Percentiles rank a stretch among this genome's conserved stretches.
phyloP scores from a whole-genome alignment of 1,140 invertebrate genomes.

The Harpegnathos saltator region DNA sequence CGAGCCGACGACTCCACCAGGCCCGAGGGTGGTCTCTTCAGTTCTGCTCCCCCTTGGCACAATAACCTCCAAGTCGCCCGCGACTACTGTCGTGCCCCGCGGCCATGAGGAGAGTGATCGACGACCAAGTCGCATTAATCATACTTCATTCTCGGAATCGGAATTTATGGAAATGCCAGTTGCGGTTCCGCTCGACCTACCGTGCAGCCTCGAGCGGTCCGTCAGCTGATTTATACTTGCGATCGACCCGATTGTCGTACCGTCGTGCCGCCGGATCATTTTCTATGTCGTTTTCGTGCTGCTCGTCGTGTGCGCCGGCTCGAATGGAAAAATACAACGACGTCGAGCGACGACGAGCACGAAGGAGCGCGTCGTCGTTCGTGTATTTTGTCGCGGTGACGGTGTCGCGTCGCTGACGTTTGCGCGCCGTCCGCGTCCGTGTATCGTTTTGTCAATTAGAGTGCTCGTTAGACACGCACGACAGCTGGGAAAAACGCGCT shows the following conservation, averaged over 20 bases:
- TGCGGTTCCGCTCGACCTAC: conserved; percentile 3
- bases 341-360: too few relatives aligned
- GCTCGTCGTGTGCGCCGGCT: background rate
- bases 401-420: too few relatives aligned
- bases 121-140: conserved; percentile 32
- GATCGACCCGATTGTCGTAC: background rate
- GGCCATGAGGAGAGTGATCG: background rate
- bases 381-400: too few relatives aligned
- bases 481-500: too few relatives aligned
- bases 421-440: too few relatives aligned
- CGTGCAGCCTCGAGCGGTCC: background rate
- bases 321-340: background rate
- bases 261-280: too few relatives aligned
- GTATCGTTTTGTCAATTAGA: too few relatives aligned
- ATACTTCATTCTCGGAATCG: conserved; percentile 1
- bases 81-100: background rate
- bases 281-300: too few relatives aligned
- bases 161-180: conserved; percentile 7
- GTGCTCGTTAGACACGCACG: too few relatives aligned
- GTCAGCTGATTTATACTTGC: conserved; percentile 11
- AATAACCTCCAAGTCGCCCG: conserved; percentile 43
- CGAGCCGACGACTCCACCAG: conserved; percentile 42
- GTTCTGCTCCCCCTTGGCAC: conserved; percentile 60
- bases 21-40: background rate
- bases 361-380: too few relatives aligned